Base-by-base conservation (phyloP, 2,797 vertebrate genomes). In the Sarcophilus harrisii region DNA sequence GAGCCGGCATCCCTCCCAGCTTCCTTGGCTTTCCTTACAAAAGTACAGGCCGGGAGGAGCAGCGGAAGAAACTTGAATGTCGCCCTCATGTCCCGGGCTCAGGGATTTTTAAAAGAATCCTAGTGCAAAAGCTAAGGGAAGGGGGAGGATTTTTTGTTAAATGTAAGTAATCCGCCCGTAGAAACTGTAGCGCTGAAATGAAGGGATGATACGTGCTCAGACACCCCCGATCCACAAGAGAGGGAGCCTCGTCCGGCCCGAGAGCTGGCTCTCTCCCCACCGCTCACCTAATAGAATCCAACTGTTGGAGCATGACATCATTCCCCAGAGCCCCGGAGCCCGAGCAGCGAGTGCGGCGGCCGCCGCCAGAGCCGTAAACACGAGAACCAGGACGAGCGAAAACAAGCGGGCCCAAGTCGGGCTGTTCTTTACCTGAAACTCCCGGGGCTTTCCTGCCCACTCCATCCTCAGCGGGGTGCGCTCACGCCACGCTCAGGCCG, bases 391-490 rank as follows among this genome's bases (percentile, higher is more conserved):
- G 57, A 90, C 87, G 8, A 93, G 8, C 52, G 32, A n/a, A 94
- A 94, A 60, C 93, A 81, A 93, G 58, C 96, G 93, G 32, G 38
- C 38, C 38, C 29, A 96, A 97, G 62, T 11, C 1, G 14, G 73
- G 90, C 97, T 96, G 94, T 1, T 3, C 96, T 96, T 99, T 99
- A 99, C 99, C 99, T 99, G 99, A 91, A 97, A 95, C 97, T 98
- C 98, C 97, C 96, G 98, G 98, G 94, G 97, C 96, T 98, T 98
- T 98, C 95, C 98, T 98, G 99, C 98, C 99, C 99, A 98, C 98
- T 98, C 99, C 98, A 99, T 99, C 98, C 98, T 98, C 96, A 97
- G 98, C 97, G 98, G 98, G 98, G 98, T 98, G 98, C 98, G 98
- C 98, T 99, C 99, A 98, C 96, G 98, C 98, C 98, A 97, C 97